Percentiles rank a stretch among this genome's conserved stretches.
Evolutionary conservation across 2,888 invertebrate genomes (phyloP).

Genomic region (Deilephila porcellus): DNA sequence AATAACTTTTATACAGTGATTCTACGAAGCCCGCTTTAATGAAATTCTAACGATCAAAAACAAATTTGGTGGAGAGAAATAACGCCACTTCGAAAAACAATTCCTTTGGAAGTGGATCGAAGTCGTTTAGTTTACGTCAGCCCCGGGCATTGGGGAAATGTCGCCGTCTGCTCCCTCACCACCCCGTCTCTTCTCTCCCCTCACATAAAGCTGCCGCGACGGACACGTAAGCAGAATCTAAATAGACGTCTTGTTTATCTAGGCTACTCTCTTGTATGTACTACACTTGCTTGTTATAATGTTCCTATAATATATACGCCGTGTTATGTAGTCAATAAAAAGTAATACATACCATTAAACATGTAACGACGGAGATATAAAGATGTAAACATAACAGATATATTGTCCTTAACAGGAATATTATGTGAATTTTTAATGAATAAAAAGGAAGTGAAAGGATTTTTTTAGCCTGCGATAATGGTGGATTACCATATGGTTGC

Average conservation of each 20-base stretch:
- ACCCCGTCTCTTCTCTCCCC: conserved; percentile 36
- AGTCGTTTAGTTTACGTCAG: conserved; percentile 54
- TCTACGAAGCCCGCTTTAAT: conserved; percentile 33
- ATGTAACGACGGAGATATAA: no score
- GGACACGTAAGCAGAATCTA: conserved; percentile 52
- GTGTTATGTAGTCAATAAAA: no score
- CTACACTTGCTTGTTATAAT: background rate
- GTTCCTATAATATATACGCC: background rate
- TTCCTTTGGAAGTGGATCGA: conserved; percentile 46
- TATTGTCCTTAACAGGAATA: no score
- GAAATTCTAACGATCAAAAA: conserved; percentile 45
- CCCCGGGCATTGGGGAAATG: conserved; percentile 37
- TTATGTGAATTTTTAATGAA: no score
- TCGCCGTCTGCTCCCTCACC: conserved; percentile 31
- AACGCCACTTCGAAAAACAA: conserved; percentile 52
- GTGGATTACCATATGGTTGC: no score
- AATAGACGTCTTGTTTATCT: conserved; percentile 43
- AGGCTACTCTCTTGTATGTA: conserved; percentile 30
- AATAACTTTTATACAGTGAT: conserved; percentile 14
- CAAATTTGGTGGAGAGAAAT: conserved; percentile 46
- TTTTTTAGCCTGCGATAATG: no score
- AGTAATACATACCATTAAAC: background rate
- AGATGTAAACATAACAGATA: no score
- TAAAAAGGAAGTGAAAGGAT: no score
- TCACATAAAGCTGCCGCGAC: conserved; percentile 39